A percentile compares a stretch with the other conserved stretches of the same genome.
These are phyloP conservation scores for Rhinella marina DNA, from an alignment of 2,797 vertebrate genomes.

Conservation along the genomic window DNA sequence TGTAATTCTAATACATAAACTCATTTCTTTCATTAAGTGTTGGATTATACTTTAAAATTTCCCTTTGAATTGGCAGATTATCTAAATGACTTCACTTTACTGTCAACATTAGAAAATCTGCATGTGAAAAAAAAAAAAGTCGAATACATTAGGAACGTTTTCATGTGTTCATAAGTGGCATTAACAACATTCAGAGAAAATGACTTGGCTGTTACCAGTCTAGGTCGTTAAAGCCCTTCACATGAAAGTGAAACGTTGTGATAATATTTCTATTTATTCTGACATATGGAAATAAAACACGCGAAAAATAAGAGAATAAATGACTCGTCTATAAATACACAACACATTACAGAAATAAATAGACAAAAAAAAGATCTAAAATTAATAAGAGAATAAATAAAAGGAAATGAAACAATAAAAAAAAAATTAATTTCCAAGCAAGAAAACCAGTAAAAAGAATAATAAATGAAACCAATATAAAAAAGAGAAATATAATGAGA, in stretches of 20 bases:
- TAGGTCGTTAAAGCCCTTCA: neutral
- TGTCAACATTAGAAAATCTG: neutral
- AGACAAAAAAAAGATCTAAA: neutral
- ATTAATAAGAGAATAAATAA: too few species aligned
- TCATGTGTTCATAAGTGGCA: neutral
- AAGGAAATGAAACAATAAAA: too few species aligned
- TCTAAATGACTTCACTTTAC: constrained; percentile 13
- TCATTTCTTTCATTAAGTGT: neutral
- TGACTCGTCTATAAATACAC: too few species aligned
- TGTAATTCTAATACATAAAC: neutral
- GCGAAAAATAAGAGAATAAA: neutral
- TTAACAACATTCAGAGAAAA: constrained; percentile 10
- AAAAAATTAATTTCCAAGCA: too few species aligned
- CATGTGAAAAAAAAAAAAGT: neutral
- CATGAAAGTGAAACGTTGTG: neutral
- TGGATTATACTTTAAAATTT: neutral
- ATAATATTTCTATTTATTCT: neutral
- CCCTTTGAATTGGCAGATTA: neutral
- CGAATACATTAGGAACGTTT: neutral
- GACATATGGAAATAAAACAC: neutral
- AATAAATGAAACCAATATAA: too few species aligned
- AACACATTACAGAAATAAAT: neutral
- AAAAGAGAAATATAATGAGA: too few species aligned
- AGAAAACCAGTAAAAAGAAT: too few species aligned
- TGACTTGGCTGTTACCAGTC: neutral